Evolutionary conservation across 1,140 invertebrate species (phyloP).

Genomic region (Protaetia brevitarsis): DNA sequence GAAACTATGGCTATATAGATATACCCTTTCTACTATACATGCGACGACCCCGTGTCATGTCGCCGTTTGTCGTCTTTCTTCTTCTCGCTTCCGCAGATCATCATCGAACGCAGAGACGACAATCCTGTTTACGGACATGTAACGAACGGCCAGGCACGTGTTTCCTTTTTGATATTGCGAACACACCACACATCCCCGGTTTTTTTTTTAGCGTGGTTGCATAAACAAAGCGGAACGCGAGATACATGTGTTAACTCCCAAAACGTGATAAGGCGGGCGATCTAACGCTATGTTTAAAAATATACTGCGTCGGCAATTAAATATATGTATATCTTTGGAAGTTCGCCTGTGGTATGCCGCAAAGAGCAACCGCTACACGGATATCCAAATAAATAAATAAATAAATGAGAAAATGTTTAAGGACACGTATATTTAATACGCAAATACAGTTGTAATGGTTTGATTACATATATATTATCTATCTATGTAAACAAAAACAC

Average conservation of each 20-base stretch:
- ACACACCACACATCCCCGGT: not conserved
- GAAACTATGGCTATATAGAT: not conserved
- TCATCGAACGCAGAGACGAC: not conserved
- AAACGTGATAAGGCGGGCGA: conserved; percentile 1
- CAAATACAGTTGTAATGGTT: too few relatives aligned
- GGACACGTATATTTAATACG: too few relatives aligned
- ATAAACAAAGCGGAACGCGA: not conserved
- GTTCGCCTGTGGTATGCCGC: too few relatives aligned
- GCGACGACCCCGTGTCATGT: conserved; percentile 4
- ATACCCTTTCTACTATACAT: not conserved
- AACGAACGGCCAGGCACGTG: not conserved
- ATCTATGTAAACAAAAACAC: too few relatives aligned
- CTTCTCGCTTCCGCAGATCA: not conserved
- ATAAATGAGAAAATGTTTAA: too few relatives aligned
- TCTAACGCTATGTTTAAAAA: too few relatives aligned
- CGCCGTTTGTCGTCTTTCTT: not conserved
- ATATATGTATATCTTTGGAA: too few relatives aligned
- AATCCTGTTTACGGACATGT: not conserved
- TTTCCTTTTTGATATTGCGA: conserved; percentile 4
- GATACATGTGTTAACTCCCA: not conserved
- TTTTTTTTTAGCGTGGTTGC: not conserved
- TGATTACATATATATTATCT: too few relatives aligned
- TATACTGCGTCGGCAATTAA: too few relatives aligned
- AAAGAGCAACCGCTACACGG: too few relatives aligned
- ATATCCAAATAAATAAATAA: too few relatives aligned